Percentiles rank a stretch among this genome's conserved stretches.
Evolutionary conservation across 2,888 invertebrate genomes (phyloP).

Genomic region (Eupithecia pulchellata): DNA sequence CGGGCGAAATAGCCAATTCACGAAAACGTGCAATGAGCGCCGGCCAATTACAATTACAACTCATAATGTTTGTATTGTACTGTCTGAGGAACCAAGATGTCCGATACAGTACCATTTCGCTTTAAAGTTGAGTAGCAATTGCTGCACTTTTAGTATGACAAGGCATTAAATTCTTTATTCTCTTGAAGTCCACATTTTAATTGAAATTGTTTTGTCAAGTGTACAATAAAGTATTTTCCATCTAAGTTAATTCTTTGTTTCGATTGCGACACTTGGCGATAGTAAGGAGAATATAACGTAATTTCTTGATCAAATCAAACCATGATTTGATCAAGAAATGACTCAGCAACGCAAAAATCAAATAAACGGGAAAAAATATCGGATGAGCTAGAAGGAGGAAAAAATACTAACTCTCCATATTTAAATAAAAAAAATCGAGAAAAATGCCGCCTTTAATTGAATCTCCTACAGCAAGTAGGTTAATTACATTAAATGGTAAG

Average conservation of each 20-base stretch:
- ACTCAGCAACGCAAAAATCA: neutral
- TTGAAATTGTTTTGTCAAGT: too few relatives aligned
- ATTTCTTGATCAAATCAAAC: too few relatives aligned
- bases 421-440: neutral
- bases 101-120: neutral
- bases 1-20: conserved; percentile 31
- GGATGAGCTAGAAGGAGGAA: too few relatives aligned
- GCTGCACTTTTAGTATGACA: too few relatives aligned
- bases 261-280: neutral
- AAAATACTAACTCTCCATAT: neutral
- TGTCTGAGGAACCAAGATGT: neutral
- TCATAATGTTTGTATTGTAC: conserved; percentile 8
- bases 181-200: neutral
- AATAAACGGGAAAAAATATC: too few relatives aligned
- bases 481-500: neutral
- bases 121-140: neutral
- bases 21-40: conserved; percentile 28
- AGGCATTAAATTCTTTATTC: neutral
- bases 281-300: neutral
- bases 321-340: neutral
- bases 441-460: neutral
- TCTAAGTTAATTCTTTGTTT: too few relatives aligned
- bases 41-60: conserved; percentile 14
- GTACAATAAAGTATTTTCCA: too few relatives aligned
- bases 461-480: neutral